Base-by-base conservation (phyloP, 1,140 invertebrate genomes). In the Sitophilus oryzae region DNA sequence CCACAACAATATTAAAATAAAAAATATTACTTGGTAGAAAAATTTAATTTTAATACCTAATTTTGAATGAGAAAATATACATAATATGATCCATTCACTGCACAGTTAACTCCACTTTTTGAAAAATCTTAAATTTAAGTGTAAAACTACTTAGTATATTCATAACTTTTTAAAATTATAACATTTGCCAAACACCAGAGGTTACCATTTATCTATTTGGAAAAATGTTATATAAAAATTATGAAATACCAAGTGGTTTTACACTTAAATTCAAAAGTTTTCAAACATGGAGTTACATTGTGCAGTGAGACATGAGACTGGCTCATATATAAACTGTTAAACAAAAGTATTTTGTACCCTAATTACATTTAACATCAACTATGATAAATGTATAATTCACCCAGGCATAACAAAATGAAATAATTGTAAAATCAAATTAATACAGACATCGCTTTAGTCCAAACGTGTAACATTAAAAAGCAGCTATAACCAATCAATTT, bases 371-470 rank as follows among this genome's bases (percentile, higher is more conserved):
- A 40, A 3, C 2, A 10, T 10, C 23, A 15, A 18, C n/a, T 15
- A 48, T 54, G 36, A 25, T n/a, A 47, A 47, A 19, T 30, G 21
- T 18, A 42, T 36, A 37, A 22, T 22, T n/a, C n/a, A n/a, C n/a
- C n/a, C n/a, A 21, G 43, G 20, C n/a, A 34, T 42, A 22, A n/a
- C 30, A 41, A 56, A 20, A 42, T 20, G 53, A 52, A 41, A 43
- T 41, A 45, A 52, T 20, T 37, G 16, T n/a, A n/a, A 47, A 37
- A 20, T 25, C 36, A 53, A 48, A 53, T 41, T 55, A 58, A 57
- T 57, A 56, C 60, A 62, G 60, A 62, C 60, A 59, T 52, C 60
- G 60, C 48, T 52, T 50, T 59, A 62, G 60, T 62, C 60, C 57
- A 52, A 62, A 20, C 18, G 37, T 53, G 51, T 45, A 42, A 44